Percentiles rank a stretch among this genome's conserved stretches.
Conservation (phyloP, 2,113 vertebrate genomes). For the Gulo gulo region DNA sequence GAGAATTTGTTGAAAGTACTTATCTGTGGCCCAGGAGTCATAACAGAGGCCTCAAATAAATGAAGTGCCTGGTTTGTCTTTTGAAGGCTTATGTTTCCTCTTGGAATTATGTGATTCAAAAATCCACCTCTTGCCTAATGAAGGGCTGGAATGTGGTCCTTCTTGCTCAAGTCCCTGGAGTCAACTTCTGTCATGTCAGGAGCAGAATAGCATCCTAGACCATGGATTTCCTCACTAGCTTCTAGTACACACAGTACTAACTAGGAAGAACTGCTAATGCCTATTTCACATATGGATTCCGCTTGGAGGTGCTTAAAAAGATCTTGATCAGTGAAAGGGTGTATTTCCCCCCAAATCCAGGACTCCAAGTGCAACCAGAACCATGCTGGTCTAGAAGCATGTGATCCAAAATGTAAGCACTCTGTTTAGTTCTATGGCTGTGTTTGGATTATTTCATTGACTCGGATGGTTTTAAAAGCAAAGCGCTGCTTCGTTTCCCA, state of each 20-base stretch:
- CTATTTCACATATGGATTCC: neutral
- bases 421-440: neutral
- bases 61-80: slow-evolving; percentile 77
- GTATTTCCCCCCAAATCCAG: neutral
- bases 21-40: slow-evolving; percentile 77
- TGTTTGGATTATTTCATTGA: neutral
- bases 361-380: neutral
- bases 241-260: neutral
- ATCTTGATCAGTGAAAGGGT: neutral
- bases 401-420: neutral
- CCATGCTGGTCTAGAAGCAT: neutral
- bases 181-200: neutral
- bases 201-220: accelerated
- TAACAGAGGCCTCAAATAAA: slow-evolving; percentile 82
- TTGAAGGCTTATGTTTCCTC: slow-evolving; percentile 63
- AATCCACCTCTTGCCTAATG: neutral
- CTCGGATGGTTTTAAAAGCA: slow-evolving; percentile 24
- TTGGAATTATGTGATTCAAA: slow-evolving; percentile 41
- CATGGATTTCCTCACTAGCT: neutral
- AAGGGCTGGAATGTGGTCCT: neutral
- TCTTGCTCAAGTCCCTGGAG: neutral
- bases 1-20: slow-evolving; percentile 77
- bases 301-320: neutral
- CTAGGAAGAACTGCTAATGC: neutral
- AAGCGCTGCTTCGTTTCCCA: neutral